Evolutionary conservation across 1,140 invertebrate species (phyloP).

Genomic region (Mya arenaria): DNA sequence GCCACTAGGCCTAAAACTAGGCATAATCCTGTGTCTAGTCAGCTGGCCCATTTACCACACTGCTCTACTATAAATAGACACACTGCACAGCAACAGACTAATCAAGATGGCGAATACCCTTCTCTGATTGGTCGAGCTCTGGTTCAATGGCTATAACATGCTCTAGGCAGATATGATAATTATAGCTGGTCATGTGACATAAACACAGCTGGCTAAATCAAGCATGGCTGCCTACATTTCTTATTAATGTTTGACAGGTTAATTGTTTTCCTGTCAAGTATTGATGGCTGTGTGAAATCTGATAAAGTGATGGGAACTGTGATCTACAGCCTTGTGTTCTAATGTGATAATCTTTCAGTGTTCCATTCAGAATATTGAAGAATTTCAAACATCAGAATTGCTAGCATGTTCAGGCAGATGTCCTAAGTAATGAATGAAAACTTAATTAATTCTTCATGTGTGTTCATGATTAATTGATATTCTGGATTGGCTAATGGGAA

Average conservation of each 20-base stretch:
- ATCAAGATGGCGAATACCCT: slow-evolving; percentile 40
- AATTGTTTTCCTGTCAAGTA: slow-evolving; percentile 56
- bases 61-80: slow-evolving; percentile 51
- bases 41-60: slow-evolving; percentile 39
- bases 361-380: slow-evolving; percentile 23
- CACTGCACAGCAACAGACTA: slow-evolving; percentile 57
- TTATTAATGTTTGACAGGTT: slow-evolving; percentile 53
- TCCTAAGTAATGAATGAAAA: slow-evolving; percentile 47
- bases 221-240: slow-evolving; percentile 55
- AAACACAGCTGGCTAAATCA: slow-evolving; percentile 56
- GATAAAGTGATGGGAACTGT: background rate
- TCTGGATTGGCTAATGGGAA: slow-evolving; percentile 8
- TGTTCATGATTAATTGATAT: background rate
- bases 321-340: background rate
- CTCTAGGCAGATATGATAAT: slow-evolving; percentile 53
- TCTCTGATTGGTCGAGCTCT: slow-evolving; percentile 49
- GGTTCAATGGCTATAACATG: slow-evolving; percentile 58
- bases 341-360: too few species aligned
- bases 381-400: background rate
- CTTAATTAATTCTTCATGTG: slow-evolving; percentile 42
- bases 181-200: slow-evolving; percentile 49
- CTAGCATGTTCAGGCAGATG: slow-evolving; percentile 35
- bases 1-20: background rate
- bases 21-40: slow-evolving; percentile 16
- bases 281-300: slow-evolving; percentile 24